A percentile compares a stretch with the other conserved stretches of the same genome.
Conservation (phyloP, 2,797 vertebrate species). For the Sebastes nivosus region DNA sequence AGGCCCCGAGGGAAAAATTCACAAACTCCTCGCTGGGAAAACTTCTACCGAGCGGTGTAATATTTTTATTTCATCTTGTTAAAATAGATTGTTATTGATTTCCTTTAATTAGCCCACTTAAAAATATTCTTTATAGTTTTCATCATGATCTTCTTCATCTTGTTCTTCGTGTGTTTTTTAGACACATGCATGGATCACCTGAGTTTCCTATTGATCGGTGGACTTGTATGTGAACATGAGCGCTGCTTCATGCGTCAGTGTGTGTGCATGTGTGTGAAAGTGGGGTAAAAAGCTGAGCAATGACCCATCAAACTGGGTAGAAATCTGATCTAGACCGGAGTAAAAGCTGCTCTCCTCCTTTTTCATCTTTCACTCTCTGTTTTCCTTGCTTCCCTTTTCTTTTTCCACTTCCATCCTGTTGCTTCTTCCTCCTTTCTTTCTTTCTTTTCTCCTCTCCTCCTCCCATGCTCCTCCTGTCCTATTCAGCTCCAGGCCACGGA, state of each 20-base stretch:
- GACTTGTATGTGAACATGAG: neutral
- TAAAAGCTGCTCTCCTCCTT: conserved; percentile 31
- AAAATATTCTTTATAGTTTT: neutral
- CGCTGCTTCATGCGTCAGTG: neutral
- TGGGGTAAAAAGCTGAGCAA: conserved; percentile 45
- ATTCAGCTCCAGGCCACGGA: conserved; percentile 56
- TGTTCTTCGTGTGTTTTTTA: neutral
- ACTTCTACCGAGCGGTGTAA: neutral
- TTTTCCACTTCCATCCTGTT: neutral
- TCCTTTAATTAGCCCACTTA: too few relatives aligned
- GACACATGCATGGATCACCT: neutral
- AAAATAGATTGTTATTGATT: neutral
- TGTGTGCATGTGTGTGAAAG: conserved; percentile 10
- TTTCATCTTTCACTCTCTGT: neutral
- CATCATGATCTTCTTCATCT: neutral
- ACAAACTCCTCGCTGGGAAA: conserved; percentile 44
- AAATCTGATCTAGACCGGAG: conserved; percentile 70
- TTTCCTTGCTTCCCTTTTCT: neutral
- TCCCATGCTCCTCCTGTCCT: conserved; percentile 11
- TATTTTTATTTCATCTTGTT: too few relatives aligned
- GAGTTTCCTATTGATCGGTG: neutral
- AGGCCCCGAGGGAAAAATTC: conserved; percentile 45
- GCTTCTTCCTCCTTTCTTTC: neutral
- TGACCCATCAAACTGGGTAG: conserved; percentile 64
- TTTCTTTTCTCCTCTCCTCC: neutral